Evolutionary conservation across 1,140 invertebrate species (phyloP), one percentile per base, ranked within the genome.

Genomic region (Triops cancriformis): DNA sequence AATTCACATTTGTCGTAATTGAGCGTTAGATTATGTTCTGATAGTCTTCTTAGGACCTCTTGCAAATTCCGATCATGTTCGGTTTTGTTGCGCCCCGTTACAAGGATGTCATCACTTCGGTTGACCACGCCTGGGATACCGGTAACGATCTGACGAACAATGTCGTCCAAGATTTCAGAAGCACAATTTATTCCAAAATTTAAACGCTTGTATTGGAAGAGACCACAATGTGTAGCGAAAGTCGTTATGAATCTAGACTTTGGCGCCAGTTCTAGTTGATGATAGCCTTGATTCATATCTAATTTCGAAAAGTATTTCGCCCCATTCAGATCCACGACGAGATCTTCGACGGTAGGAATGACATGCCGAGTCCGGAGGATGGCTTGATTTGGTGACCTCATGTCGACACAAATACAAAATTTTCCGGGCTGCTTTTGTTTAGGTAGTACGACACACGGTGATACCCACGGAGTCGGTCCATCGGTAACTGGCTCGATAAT

Each of bases 21-120:
- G 1, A 82, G 75, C 11, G 79, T 82, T 10, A 83, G 76, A 12
- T 80, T 80, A 64, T 76, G 80, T 26, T 80, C 78, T 23, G 18
- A 9, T 23, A 83, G 73, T 9, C 75, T 12, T 1, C 79, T 18
- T 7, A 83, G 79, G 6, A 80, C 77, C 73, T 73, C 72, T 18
- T 80, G 26, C 26, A 83, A 75, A 51, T 79, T 81, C 72, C 79
- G 74, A 41, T 82, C 79, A 79, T 82, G 82, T 11, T 83, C 80
- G 28, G 28, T 27, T 31, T 74, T 42, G 27, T 72, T 64, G 45
- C 45, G 93, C 88, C 79, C 79, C 3, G 77, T 80, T 26, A 76
- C 73, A n/a, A n/a, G n/a, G n/a, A n/a, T n/a, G n/a, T n/a, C n/a
- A n/a, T n/a, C n/a, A n/a, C n/a, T n/a, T n/a, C 79, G 41, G 41